Percentiles rank a stretch among this genome's conserved stretches.
Evolutionary conservation across 2,113 vertebrate species (phyloP).

Genomic region (Macquaria australasica): DNA sequence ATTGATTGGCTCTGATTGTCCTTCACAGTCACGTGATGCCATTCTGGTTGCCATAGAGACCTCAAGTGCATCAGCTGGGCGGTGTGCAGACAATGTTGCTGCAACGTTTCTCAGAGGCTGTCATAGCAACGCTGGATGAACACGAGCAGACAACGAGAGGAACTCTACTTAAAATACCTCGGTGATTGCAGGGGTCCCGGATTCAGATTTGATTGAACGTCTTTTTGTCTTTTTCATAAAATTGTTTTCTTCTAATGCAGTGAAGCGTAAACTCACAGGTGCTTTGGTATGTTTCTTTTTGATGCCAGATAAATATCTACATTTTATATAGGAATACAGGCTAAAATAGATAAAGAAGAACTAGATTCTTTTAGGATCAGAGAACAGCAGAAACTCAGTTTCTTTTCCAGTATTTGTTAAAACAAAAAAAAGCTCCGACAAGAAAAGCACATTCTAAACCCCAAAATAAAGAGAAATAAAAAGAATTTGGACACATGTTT

Average conservation of each 20-base stretch:
- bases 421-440: constrained; percentile 50
- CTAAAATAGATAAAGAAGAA: constrained; percentile 65
- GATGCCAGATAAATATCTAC: constrained; percentile 82
- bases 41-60: constrained; percentile 81
- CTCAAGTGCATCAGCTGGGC: constrained; percentile 84
- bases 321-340: constrained; percentile 71
- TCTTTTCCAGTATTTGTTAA: constrained; percentile 74
- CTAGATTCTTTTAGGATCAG: constrained; percentile 71
- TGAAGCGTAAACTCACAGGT: constrained; percentile 77
- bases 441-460: constrained; percentile 63
- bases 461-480: constrained; percentile 47
- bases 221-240: constrained; percentile 59
- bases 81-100: constrained; percentile 71
- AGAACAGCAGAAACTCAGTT: constrained; percentile 73
- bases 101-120: constrained; percentile 69
- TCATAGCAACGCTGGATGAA: constrained; percentile 79
- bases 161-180: constrained; percentile 68
- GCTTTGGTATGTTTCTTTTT: constrained; percentile 83
- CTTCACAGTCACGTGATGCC: constrained; percentile 85
- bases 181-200: constrained; percentile 82
- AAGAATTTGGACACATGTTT: constrained; percentile 47
- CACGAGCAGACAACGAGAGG: constrained; percentile 63
- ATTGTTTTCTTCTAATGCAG: constrained; percentile 68
- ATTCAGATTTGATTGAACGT: constrained; percentile 79
- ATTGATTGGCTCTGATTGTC: constrained; percentile 87